Evolutionary conservation across 1,140 invertebrate species (phyloP).

Genomic region (Drosophila tsacasi): DNA sequence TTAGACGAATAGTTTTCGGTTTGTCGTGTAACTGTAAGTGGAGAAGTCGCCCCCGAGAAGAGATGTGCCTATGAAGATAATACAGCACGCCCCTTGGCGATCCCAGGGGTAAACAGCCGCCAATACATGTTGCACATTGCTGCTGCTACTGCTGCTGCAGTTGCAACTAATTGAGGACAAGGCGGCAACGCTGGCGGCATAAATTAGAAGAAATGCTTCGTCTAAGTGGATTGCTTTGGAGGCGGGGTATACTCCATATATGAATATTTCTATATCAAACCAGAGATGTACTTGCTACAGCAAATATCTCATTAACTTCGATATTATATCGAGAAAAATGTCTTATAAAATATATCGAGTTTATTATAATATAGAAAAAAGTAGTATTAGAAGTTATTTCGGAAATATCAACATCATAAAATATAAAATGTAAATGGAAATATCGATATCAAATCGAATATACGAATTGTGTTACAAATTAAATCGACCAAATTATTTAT

Average conservation of each 20-base stretch:
- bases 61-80: background rate
- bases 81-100: background rate
- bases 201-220: slow-evolving; percentile 36
- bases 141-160: slow-evolving; percentile 20
- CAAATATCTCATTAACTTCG: background rate
- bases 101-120: slow-evolving; percentile 48
- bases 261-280: background rate
- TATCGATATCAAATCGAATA: background rate
- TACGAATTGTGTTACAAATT: background rate
- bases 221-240: slow-evolving; percentile 22
- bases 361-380: background rate
- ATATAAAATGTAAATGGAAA: background rate
- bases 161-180: slow-evolving; percentile 54
- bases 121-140: slow-evolving; percentile 20
- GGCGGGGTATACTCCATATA: background rate
- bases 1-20: slow-evolving; percentile 51
- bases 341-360: background rate
- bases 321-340: background rate
- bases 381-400: background rate
- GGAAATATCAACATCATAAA: background rate
- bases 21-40: slow-evolving; percentile 39
- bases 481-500: background rate
- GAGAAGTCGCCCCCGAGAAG: slow-evolving; percentile 19
- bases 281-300: background rate
- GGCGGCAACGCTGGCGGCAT: slow-evolving; percentile 44